Conservation (phyloP, 2,113 vertebrate genomes). For the Xyrauchen texanus region DNA sequence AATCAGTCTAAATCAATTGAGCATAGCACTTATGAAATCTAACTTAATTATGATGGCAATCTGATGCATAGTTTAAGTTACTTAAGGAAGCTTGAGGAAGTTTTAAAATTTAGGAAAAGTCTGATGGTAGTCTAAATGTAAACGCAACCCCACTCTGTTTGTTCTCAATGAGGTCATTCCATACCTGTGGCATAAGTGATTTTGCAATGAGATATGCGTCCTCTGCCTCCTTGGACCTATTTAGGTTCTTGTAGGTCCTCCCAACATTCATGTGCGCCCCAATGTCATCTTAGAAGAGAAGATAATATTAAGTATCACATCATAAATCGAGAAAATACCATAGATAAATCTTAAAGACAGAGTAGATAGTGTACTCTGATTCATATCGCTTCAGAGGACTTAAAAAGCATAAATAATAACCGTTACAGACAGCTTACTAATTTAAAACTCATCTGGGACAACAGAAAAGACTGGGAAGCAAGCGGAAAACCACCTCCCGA, state of each 20-base stretch:
- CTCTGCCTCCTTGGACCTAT: slow-evolving; percentile 93
- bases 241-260: slow-evolving; percentile 97
- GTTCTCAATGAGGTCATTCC: not conserved
- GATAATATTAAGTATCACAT: not conserved
- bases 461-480: not conserved
- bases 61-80: too few relatives aligned
- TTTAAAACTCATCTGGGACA: slow-evolving; percentile 21
- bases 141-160: too few relatives aligned
- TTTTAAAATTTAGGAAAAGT: too few relatives aligned
- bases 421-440: not conserved
- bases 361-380: too few relatives aligned
- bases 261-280: slow-evolving; percentile 99
- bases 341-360: too few relatives aligned
- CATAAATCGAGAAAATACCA: not conserved
- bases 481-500: slow-evolving; percentile 8
- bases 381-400: not conserved
- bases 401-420: slow-evolving; percentile 8
- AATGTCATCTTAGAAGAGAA: slow-evolving; percentile 84
- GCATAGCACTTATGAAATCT: too few relatives aligned
- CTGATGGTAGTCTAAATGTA: too few relatives aligned
- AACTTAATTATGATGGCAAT: too few relatives aligned
- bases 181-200: slow-evolving; percentile 97
- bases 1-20: too few relatives aligned
- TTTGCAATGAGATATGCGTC: slow-evolving; percentile 94
- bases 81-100: too few relatives aligned